Base-by-base conservation (phyloP, 2,797 vertebrate species). In the Urophycis tenuis region DNA sequence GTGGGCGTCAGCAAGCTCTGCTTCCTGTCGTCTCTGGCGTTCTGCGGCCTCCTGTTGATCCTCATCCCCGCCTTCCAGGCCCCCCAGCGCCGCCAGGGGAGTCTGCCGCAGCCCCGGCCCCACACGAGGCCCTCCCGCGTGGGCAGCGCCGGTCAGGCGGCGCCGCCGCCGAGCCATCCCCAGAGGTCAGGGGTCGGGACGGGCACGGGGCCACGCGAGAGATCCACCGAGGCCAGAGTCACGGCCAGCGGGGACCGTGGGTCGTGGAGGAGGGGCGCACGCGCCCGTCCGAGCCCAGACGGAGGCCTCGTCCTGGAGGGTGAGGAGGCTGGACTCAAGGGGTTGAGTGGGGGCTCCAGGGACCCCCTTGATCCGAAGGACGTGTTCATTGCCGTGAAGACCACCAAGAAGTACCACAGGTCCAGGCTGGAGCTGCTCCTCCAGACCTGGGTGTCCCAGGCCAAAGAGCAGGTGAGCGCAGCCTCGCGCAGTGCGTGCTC, bases 361-460 rank as follows among this genome's bases (percentile, higher is more conserved):
- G 93, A 95, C 69, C 81, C 75, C 5, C 86, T 99, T 41, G 89
- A 92, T 53, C 87, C 94, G 4, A 92, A 93, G 72, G 96, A 99
- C 85, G 88, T 99, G 89, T 99, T 99, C 85, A 94, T 99, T 73
- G 97, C 97, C 0, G 94, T 99, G 73, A 99, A 98, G 89, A 98
- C 96, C 30, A 99, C 97, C 36, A 94, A 93, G 76, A 96, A 95
- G 82, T 97, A 97, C 86, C 97, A 98, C 87, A 92, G 80, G 82
- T 93, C 94, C 73, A 93, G 97, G 71, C 87, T 99, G 88, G 93
- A 93, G 81, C 89, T 99, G 87, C 94, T 99, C 3, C 91, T 96
- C 30, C 93, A 95, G 77, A 99, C 97, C 39, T 99, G 97, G 97
- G 93, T 97, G 87, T 96, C 96, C 19, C 90, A 82, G 83, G 95